Evolutionary conservation across 2,797 vertebrate species (phyloP).

Genomic region (Sylvia borin): DNA sequence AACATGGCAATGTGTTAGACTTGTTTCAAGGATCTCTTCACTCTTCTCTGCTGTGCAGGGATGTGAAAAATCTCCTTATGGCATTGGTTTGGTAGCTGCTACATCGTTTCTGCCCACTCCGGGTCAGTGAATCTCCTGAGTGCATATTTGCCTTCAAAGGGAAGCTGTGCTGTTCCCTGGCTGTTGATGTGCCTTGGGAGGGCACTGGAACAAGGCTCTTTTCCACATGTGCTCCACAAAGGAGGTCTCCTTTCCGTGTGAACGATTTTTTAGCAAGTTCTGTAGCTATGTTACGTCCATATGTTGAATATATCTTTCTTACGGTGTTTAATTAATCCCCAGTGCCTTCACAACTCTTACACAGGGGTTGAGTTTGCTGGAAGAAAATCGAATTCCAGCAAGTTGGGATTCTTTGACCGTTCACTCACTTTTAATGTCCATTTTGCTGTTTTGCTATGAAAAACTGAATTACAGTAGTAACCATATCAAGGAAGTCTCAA

Average conservation of each 20-base stretch:
- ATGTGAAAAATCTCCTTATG: background rate
- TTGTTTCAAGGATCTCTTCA: background rate
- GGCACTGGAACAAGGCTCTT: background rate
- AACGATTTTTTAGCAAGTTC: background rate
- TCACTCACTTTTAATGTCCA: background rate
- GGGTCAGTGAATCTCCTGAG: background rate
- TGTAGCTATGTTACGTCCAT: background rate
- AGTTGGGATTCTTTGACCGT: background rate
- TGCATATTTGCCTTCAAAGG: background rate
- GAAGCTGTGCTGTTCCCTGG: background rate
- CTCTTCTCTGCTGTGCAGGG: background rate
- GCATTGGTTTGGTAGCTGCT: background rate
- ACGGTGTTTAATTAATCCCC: background rate
- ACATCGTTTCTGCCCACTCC: background rate
- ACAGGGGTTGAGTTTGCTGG: background rate
- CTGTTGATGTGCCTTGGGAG: background rate
- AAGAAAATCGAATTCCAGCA: slow-evolving; percentile 11
- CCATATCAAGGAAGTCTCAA: background rate
- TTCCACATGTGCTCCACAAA: background rate
- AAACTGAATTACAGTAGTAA: background rate
- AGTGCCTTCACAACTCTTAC: background rate
- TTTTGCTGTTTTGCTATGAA: background rate
- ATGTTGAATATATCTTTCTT: background rate
- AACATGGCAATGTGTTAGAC: background rate
- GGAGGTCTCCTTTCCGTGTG: background rate